Evolutionary conservation across 35 echinoderm and acorn worm species (phyloP).

Genomic region (Diadema setosum): DNA sequence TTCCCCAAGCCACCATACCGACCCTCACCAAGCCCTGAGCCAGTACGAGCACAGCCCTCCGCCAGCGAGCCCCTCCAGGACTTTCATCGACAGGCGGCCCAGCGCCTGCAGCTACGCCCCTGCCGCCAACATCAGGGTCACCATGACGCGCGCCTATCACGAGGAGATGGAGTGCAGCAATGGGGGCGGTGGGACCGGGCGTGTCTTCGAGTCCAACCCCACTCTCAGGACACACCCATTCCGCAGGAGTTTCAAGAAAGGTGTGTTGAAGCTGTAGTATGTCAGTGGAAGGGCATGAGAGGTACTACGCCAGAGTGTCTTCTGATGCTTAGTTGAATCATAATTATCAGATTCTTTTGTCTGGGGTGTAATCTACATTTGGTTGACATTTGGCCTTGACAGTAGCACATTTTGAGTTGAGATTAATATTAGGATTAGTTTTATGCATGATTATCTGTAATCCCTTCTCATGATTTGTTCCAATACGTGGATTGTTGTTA

Average conservation of each 20-base stretch:
- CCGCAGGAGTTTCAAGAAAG: slow-evolving; percentile 72
- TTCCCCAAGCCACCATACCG: background rate
- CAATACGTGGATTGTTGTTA: no score
- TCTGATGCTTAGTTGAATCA: no score
- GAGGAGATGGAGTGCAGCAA: background rate
- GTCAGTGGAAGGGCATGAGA: no score
- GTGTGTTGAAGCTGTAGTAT: slow-evolving; percentile 22
- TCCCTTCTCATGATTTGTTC: no score
- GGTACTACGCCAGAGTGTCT: no score
- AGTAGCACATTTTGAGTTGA: no score
- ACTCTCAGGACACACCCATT: slow-evolving; percentile 58
- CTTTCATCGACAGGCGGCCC: background rate
- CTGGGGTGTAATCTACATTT: no score
- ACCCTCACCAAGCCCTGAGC: background rate
- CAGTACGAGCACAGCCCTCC: background rate
- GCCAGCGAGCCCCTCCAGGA: background rate
- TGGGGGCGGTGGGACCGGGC: background rate
- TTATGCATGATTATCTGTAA: no score
- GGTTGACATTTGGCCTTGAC: no score
- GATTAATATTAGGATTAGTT: no score
- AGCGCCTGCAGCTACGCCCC: background rate
- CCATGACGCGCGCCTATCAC: background rate
- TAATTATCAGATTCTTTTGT: no score
- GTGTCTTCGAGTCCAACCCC: slow-evolving; percentile 16
- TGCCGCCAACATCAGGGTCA: background rate